These are phyloP conservation scores for Laothoe populi DNA, from an alignment of 2,888 invertebrate genomes.

Conservation along the genomic window DNA sequence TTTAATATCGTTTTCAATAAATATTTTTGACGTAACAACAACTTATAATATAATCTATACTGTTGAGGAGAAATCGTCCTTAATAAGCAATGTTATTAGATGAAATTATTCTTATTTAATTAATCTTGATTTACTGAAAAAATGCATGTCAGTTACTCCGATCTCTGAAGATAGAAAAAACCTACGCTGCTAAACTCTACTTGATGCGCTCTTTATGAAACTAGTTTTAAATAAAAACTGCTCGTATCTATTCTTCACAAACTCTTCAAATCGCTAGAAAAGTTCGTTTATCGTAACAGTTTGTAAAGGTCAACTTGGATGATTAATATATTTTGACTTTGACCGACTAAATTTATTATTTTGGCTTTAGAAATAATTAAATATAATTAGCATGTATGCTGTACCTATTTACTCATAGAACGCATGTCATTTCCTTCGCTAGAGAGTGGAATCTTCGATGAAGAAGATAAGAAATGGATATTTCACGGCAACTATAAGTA, in stretches of 20 bases:
- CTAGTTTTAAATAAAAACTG: neutral
- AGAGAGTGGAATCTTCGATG: no score
- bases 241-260: neutral
- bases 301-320: conserved; percentile 1
- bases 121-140: neutral
- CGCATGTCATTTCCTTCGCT: no score
- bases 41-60: neutral
- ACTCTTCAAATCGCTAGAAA: neutral
- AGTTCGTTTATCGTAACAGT: neutral
- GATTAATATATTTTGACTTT: conserved; percentile 6
- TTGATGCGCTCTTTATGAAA: no score
- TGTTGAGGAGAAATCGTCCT: neutral
- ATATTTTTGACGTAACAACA: neutral
- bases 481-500: no score
- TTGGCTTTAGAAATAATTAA: neutral
- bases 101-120: no score
- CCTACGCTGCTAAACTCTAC: no score
- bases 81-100: neutral
- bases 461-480: no score
- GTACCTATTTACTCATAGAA: neutral
- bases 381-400: neutral
- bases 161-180: neutral
- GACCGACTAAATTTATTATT: neutral
- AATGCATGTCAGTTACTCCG: neutral
- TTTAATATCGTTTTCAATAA: no score